Evolutionary conservation across 2,113 vertebrate species (phyloP).

Genomic region (Acinonyx jubatus): DNA sequence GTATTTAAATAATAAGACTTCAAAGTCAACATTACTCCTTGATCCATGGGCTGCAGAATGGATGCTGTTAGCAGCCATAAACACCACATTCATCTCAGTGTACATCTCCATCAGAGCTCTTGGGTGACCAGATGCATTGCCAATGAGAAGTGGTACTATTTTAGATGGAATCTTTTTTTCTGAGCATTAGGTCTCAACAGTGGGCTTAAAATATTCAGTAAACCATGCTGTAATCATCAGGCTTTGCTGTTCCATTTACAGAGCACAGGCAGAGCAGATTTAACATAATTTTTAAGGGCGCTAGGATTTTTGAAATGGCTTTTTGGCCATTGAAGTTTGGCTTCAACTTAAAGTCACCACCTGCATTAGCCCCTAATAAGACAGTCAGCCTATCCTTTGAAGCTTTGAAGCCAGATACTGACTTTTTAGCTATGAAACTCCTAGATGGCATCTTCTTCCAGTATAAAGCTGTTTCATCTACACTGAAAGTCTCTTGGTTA

Average conservation of each 20-base stretch:
- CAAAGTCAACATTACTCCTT: not conserved
- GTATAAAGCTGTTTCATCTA: not conserved
- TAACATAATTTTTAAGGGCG: not conserved
- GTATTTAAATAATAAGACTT: not conserved
- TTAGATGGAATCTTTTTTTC: not conserved
- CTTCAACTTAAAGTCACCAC: not conserved
- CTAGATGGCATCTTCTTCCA: not conserved
- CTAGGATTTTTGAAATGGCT: not conserved
- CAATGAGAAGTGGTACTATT: not conserved
- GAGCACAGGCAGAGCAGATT: not conserved
- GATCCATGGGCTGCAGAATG: not conserved
- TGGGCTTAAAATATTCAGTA: not conserved
- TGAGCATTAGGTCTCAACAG: not conserved
- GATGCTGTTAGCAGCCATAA: not conserved
- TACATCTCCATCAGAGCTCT: not conserved
- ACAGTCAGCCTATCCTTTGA: not conserved
- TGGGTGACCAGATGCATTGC: not conserved
- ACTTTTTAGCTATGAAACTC: not conserved
- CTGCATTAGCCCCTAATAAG: not conserved
- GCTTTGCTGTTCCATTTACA: not conserved
- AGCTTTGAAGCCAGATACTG: not conserved
- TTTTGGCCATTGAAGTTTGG: not conserved
- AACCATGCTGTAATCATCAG: not conserved
- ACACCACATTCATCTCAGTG: not conserved
- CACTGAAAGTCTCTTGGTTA: not conserved